Evolutionary conservation across 2,797 vertebrate species (phyloP).

Genomic region (Euthynnus affinis): DNA sequence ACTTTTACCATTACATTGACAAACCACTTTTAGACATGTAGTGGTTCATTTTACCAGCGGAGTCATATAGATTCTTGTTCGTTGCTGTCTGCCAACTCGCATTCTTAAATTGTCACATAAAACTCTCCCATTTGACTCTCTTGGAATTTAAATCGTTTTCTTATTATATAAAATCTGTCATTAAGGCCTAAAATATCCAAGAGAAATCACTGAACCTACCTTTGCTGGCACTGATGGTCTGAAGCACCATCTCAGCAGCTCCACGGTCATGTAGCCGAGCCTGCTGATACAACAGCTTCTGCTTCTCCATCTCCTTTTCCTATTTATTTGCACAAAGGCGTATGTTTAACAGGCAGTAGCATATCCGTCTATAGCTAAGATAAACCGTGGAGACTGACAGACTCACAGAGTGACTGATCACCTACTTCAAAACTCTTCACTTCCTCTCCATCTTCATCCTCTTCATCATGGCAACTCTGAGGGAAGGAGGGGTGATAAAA

Average conservation of each 20-base stretch:
- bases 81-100: too few relatives aligned
- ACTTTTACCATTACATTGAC: too few relatives aligned
- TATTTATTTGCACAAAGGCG: constrained; percentile 64
- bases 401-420: constrained; percentile 17
- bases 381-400: not conserved
- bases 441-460: constrained; percentile 95
- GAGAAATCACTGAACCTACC: constrained; percentile 74
- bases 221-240: constrained; percentile 97
- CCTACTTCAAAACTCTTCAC: constrained; percentile 98
- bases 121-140: too few relatives aligned
- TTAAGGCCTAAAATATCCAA: not conserved
- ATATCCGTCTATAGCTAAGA: not conserved
- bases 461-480: constrained; percentile 97
- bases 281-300: constrained; percentile 97
- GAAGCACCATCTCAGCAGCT: constrained; percentile 97
- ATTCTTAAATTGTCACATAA: too few relatives aligned
- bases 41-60: too few relatives aligned
- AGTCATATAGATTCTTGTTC: too few relatives aligned
- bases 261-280: constrained; percentile 94
- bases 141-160: too few relatives aligned
- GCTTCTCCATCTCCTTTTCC: constrained; percentile 99
- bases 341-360: not conserved
- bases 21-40: too few relatives aligned
- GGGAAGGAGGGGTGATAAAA: not conserved
- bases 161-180: not conserved